phyloP scores from a whole-genome alignment of 2,113 vertebrate genomes.

The Callithrix jacchus region DNA sequence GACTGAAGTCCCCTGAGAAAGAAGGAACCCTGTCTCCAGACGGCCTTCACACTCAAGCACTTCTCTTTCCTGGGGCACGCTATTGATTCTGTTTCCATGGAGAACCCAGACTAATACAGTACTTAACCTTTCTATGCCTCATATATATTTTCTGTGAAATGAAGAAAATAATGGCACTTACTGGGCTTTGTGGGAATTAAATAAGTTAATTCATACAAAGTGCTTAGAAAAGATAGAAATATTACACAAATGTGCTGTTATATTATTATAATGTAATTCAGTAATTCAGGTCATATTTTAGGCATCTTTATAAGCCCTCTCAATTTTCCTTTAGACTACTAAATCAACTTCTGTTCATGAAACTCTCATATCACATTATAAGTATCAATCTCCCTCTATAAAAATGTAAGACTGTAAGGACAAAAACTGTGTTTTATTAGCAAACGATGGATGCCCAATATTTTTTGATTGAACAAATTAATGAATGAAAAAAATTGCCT shows the following conservation, averaged over 20 bases:
- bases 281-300: background rate
- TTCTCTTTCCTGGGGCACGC: background rate
- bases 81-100: background rate
- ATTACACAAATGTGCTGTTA: background rate
- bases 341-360: background rate
- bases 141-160: background rate
- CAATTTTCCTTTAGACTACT: background rate
- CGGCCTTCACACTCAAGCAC: background rate
- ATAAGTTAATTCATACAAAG: background rate
- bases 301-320: background rate
- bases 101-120: background rate
- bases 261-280: background rate
- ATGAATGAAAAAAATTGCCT: background rate
- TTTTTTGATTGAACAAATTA: conserved; percentile 8
- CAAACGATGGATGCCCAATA: background rate
- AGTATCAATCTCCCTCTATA: background rate
- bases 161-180: background rate
- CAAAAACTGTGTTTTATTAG: background rate
- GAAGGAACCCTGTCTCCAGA: background rate
- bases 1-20: background rate
- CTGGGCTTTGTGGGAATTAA: background rate
- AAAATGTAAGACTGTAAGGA: background rate
- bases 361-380: background rate
- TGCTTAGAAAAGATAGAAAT: background rate
- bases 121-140: background rate